Base-by-base conservation (phyloP, 2,797 vertebrate genomes). In the Molossus alvarezi region DNA sequence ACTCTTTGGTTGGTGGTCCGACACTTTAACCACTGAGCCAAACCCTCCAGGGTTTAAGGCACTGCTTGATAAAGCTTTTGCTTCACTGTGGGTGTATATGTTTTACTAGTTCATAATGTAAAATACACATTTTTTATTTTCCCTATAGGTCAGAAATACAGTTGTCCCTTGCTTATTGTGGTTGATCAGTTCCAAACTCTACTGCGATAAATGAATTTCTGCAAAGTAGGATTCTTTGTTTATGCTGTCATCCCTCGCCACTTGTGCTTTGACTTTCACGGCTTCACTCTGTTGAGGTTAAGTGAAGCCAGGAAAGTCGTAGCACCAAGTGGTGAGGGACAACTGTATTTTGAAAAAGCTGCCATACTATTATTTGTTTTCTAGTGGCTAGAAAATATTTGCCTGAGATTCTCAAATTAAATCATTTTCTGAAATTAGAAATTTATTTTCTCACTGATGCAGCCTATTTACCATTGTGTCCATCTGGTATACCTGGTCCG, bases 391-490 rank as follows among this genome's bases (percentile, higher is more conserved):
- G 13, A 82, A 60, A 53, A 73, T 69, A 23, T 76, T 33, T 73
- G 41, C 53, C 6, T 79, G 69, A 21, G 3, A 57, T 45, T 85
- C 27, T 79, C 21, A 73, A 79, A 45, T 83, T 76, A 82, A 88
- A 9, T 85, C 5, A 17, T 53, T 94, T 95, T 77, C n/a, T 18
- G 88, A 72, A 91, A 53, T 48, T 72, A 6, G 12, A 79, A 79
- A 5, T 86, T 91, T 83, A 25, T 48, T 83, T 10, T 90, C 25
- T 37, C 55, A 73, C 9, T 53, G 72, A 18, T 51, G 5, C 33
- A 85, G 71, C 0, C 12, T 76, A 1, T 18, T 90, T 85, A 71
- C 75, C 21, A 13, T 1, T 85, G 85, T 94, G 57, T 58, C n/a
- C 55, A 72, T 13, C 21, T 83, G 33, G 37, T 23, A 21, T 93